A percentile compares a stretch with the other conserved stretches of the same genome.
These are phyloP conservation scores for Empidonax traillii DNA, from an alignment of 2,113 vertebrate species.

Conservation along the genomic window DNA sequence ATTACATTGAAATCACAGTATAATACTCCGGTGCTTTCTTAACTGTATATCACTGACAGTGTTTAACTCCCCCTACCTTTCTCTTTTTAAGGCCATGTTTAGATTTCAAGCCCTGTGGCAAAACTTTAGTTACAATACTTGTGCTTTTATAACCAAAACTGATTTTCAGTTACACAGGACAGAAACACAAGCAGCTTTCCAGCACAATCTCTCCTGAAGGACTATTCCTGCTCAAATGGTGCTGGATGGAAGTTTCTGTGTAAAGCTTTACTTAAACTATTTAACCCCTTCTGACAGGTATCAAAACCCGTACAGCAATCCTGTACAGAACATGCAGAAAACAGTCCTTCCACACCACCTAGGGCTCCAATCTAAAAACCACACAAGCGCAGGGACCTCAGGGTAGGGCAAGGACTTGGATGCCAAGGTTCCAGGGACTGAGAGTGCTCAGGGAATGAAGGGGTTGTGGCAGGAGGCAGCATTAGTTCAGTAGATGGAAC, in stretches of 20 bases:
- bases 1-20: neutral
- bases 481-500: neutral
- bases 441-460: neutral
- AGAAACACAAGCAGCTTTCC: neutral
- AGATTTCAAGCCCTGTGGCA: neutral
- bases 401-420: neutral
- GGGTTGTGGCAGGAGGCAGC: neutral
- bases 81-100: neutral
- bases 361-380: neutral
- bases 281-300: neutral
- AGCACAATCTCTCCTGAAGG: neutral
- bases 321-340: neutral
- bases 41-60: neutral
- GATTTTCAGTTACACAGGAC: neutral
- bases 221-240: neutral
- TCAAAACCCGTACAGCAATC: neutral
- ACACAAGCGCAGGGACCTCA: neutral
- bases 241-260: neutral
- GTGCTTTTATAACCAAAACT: neutral
- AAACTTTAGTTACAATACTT: neutral
- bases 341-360: neutral
- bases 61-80: neutral
- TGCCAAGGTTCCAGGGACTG: neutral
- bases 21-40: neutral
- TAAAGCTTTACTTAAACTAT: neutral